Percentiles rank a stretch among this genome's conserved stretches.
Evolutionary conservation across 1,140 invertebrate genomes (phyloP).

Genomic region (Drosophila aff.): DNA sequence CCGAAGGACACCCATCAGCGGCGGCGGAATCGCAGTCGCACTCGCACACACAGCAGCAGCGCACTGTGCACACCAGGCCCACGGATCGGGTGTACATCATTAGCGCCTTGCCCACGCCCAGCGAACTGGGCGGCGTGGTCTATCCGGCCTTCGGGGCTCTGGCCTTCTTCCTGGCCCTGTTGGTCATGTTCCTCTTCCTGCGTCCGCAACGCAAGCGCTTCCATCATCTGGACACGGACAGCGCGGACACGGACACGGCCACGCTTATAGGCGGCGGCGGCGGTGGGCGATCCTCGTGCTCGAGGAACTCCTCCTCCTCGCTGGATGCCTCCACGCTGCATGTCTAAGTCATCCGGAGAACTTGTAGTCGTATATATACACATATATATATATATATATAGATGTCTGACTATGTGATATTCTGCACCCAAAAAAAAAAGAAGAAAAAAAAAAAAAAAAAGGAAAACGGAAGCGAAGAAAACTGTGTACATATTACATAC

Average conservation of each 20-base stretch:
- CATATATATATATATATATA: conserved; percentile 53
- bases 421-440: conserved; percentile 69
- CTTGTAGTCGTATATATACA: conserved; percentile 65
- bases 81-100: conserved; percentile 76
- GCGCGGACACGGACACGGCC: conserved; percentile 55
- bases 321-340: conserved; percentile 70
- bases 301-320: conserved; percentile 41
- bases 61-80: conserved; percentile 28
- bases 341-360: conserved; percentile 62
- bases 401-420: conserved; percentile 81
- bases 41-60: neutral
- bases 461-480: conserved; percentile 20
- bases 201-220: conserved; percentile 72
- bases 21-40: neutral
- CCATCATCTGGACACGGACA: conserved; percentile 30
- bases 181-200: conserved; percentile 77
- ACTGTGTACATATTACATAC: conserved; percentile 37
- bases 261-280: conserved; percentile 48
- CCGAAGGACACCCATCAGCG: neutral
- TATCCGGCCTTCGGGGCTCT: conserved; percentile 74
- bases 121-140: conserved; percentile 67
- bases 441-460: conserved; percentile 12
- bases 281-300: conserved; percentile 20
- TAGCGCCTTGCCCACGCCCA: conserved; percentile 69
- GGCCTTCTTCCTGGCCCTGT: conserved; percentile 68